Percentiles rank a stretch among this genome's conserved stretches.
Conservation (phyloP, 2,113 vertebrate genomes). For the Anoura caudifer region DNA sequence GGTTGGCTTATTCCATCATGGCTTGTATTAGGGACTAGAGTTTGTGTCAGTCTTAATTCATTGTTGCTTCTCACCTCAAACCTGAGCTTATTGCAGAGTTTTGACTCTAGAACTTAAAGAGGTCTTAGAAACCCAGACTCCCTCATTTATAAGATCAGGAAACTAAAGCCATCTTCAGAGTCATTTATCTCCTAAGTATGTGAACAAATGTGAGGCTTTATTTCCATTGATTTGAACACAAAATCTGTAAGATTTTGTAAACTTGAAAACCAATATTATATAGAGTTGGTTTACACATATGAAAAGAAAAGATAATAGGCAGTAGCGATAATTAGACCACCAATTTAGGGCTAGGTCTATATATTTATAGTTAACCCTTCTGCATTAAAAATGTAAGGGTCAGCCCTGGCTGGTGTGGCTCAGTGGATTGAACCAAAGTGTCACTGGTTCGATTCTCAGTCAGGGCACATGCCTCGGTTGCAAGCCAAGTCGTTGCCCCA, state of each 20-base stretch:
- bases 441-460: too few relatives aligned
- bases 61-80: not conserved
- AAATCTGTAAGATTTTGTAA: not conserved
- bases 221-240: not conserved
- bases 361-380: not conserved
- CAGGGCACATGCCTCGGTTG: too few relatives aligned
- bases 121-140: not conserved
- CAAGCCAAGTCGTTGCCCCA: too few relatives aligned
- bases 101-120: not conserved
- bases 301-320: not conserved
- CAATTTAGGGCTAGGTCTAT: not conserved
- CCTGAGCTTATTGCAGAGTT: not conserved
- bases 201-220: not conserved
- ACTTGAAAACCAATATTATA: constrained; percentile 17
- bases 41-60: not conserved
- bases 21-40: not conserved
- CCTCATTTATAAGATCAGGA: not conserved
- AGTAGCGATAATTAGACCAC: not conserved
- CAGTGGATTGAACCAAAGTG: too few relatives aligned
- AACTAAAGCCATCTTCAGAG: not conserved
- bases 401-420: too few relatives aligned
- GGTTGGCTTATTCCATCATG: not conserved
- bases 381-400: not conserved
- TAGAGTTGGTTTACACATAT: not conserved
- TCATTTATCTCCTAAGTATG: not conserved